Evolutionary conservation across 1,140 invertebrate species (phyloP).

Genomic region (Neodiprion fabricii): DNA sequence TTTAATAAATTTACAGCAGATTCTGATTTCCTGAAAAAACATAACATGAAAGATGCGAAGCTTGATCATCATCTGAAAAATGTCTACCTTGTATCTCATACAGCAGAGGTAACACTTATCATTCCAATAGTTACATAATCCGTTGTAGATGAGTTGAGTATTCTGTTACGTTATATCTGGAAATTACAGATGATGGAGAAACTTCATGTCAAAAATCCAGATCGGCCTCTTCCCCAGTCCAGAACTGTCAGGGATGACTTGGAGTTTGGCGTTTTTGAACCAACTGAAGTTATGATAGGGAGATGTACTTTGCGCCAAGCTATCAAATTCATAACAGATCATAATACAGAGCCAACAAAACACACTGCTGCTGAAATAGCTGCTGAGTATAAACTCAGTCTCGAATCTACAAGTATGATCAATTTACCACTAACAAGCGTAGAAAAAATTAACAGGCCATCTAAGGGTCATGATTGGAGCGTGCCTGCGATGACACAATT

Average conservation of each 20-base stretch:
- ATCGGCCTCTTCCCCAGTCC: conserved; percentile 58
- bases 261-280: conserved; percentile 40
- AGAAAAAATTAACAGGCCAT: too few relatives aligned
- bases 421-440: neutral
- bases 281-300: conserved; percentile 42
- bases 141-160: neutral
- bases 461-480: too few relatives aligned
- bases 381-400: conserved; percentile 69
- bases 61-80: conserved; percentile 69
- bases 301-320: conserved; percentile 52
- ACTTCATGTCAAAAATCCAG: conserved; percentile 32
- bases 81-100: conserved; percentile 72
- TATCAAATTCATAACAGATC: conserved; percentile 66
- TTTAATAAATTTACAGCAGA: conserved; percentile 58
- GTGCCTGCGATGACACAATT: too few relatives aligned
- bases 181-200: conserved; percentile 18
- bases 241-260: conserved; percentile 49
- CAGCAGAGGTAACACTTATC: conserved; percentile 48
- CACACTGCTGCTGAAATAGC: conserved; percentile 68
- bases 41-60: conserved; percentile 64
- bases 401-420: conserved; percentile 62
- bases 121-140: conserved; percentile 21
- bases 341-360: conserved; percentile 66
- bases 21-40: conserved; percentile 65
- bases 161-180: conserved; percentile 24